Evolutionary conservation across 2,113 vertebrate species (phyloP).

Genomic region (Echinops telfairi): DNA sequence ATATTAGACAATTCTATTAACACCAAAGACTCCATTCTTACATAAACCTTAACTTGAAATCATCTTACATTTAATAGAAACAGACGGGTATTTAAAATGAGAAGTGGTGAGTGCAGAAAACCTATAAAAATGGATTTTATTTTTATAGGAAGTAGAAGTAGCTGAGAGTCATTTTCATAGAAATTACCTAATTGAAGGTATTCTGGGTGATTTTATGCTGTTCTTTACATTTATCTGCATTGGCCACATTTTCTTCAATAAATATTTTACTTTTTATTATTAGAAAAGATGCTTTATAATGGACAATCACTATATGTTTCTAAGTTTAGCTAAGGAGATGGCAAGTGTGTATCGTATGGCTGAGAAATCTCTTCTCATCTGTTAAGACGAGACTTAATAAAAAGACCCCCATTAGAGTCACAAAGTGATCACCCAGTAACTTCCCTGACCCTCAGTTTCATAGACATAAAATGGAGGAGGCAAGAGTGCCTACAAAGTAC

Average conservation of each 20-base stretch:
- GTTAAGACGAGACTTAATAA: background rate
- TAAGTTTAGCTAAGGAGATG: constrained; percentile 56
- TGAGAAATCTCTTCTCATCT: background rate
- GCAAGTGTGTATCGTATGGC: background rate
- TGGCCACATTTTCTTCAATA: constrained; percentile 70
- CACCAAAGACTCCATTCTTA: constrained; percentile 68
- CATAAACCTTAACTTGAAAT: constrained; percentile 78
- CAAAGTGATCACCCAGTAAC: background rate
- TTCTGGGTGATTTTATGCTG: constrained; percentile 71
- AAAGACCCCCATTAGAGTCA: background rate
- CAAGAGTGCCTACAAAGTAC: background rate
- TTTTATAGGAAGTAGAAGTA: constrained; percentile 75
- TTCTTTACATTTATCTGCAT: constrained; percentile 69
- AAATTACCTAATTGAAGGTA: constrained; percentile 76
- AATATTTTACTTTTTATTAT: constrained; percentile 73
- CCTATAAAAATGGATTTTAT: constrained; percentile 79
- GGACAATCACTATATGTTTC: constrained; percentile 50
- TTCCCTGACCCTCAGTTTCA: constrained; percentile 12
- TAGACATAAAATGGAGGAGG: background rate
- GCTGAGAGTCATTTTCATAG: constrained; percentile 73
- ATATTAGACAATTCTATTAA: constrained; percentile 72
- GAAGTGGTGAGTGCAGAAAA: constrained; percentile 66
- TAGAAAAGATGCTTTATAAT: constrained; percentile 53
- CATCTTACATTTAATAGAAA: constrained; percentile 78
- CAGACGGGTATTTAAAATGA: constrained; percentile 73